Evolutionary conservation across 2,888 invertebrate species (phyloP).

Genomic region (Drosophila siamana): DNA sequence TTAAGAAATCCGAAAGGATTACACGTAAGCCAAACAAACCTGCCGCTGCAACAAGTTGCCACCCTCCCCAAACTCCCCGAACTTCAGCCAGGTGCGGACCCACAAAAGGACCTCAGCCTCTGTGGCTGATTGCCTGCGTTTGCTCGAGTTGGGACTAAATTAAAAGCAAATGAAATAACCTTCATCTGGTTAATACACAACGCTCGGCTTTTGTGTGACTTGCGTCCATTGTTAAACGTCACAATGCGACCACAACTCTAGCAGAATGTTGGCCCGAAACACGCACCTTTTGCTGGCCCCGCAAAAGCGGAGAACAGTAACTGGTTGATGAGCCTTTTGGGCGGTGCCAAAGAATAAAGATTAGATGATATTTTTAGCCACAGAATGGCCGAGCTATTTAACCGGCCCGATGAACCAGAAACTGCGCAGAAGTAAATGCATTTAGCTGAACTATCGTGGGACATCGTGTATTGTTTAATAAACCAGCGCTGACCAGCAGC

Average conservation of each 20-base stretch:
- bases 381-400: not conserved
- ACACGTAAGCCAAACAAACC: conserved; percentile 32
- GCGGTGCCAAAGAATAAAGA: not conserved
- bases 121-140: conserved; percentile 28
- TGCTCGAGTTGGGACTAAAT: conserved; percentile 49
- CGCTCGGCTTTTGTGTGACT: conserved; percentile 61
- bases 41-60: conserved; percentile 67
- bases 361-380: not conserved
- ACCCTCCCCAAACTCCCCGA: not conserved
- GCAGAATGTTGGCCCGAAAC: conserved; percentile 25
- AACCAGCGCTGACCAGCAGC: conserved; percentile 40
- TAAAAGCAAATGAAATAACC: conserved; percentile 76
- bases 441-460: conserved; percentile 27
- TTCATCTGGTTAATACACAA: conserved; percentile 63
- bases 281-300: conserved; percentile 13
- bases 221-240: conserved; percentile 48
- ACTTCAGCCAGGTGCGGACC: conserved; percentile 13
- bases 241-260: conserved; percentile 42
- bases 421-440: conserved; percentile 17
- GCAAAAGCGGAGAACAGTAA: not conserved
- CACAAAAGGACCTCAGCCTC: conserved; percentile 41
- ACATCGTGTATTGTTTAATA: conserved; percentile 59
- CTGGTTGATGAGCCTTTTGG: conserved; percentile 2
- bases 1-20: conserved; percentile 74
- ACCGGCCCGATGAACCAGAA: not conserved